Evolutionary conservation across 1,140 invertebrate species (phyloP), one percentile per base, ranked within the genome.

Genomic region (Drosophila ohnishii): DNA sequence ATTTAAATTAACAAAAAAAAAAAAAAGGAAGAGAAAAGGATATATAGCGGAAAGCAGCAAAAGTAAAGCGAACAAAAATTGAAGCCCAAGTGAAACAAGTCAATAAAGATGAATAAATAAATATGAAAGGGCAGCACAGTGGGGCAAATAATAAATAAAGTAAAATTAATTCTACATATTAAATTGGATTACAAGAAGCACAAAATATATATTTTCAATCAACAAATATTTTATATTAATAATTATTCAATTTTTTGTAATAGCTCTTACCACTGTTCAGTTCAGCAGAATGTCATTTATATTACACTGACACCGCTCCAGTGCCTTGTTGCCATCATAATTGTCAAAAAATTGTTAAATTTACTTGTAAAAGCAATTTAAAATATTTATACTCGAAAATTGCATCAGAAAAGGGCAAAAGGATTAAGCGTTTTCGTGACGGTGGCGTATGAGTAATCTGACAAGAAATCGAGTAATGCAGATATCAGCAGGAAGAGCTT

Each of bases 361-460:
- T 48, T 67, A 73, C 64, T 70, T 80, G 64, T 59, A 78, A 86
- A 86, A 86, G 64, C 45, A 58, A 63, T 71, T 86, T 86, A 47
- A 86, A 86, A 86, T 86, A 85, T 86, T 81, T 78, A 75, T 78
- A 72, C 59, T 53, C 50, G 58, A 45, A 71, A 85, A 86, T 71
- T 75, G 73, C 53, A 73, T 48, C 64, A 74, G 51, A 65, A 71
- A 62, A 19, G 56, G 13, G 13, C 25, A 28, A 28, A 28, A 28
- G 25, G 25, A 28, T 28, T 28, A 53, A 39, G n/a, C 32, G 62
- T 48, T 71, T 61, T 56, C 51, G 59, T 47, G 45, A 55, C 71
- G 70, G 56, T 60, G 62, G 61, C 75, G 70, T 70, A 75, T 79
- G 58, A 50, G 58, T 53, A 71, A 78, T 83, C 59, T 78, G 75